Evolutionary conservation across 1,140 invertebrate species (phyloP).

Genomic region (Dendroctonus valens): DNA sequence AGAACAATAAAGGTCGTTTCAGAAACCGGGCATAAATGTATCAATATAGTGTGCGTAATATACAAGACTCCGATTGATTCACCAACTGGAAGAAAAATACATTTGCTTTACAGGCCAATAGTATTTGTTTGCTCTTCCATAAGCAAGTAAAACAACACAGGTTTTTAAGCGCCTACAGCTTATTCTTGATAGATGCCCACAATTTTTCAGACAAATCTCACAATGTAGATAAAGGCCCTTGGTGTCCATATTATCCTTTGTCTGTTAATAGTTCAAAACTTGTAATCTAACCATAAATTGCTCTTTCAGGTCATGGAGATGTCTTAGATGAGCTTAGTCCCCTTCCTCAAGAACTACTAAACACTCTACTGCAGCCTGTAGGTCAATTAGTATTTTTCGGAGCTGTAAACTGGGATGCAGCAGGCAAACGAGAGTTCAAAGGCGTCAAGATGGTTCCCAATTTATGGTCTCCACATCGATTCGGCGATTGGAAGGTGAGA

Average conservation of each 20-base stretch:
- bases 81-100: too few relatives aligned
- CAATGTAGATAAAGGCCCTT: not conserved
- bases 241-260: not conserved
- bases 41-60: too few relatives aligned
- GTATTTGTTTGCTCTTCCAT: not conserved
- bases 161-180: too few relatives aligned
- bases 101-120: not conserved
- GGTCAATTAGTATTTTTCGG: conserved; percentile 62
- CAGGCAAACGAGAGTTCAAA: conserved; percentile 58
- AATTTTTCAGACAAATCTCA: not conserved
- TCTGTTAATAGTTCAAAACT: not conserved
- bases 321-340: conserved; percentile 52
- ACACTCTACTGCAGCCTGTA: conserved; percentile 60
- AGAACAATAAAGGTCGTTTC: not conserved
- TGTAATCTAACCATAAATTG: not conserved
- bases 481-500: conserved; percentile 60
- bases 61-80: too few relatives aligned
- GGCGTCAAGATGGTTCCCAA: conserved; percentile 61
- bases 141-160: too few relatives aligned
- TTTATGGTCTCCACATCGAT: conserved; percentile 63
- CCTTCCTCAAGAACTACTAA: conserved; percentile 60
- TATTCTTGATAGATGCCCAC: not conserved
- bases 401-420: conserved; percentile 64
- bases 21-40: too few relatives aligned
- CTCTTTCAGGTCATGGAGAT: conserved; percentile 47